Evolutionary conservation across 1,140 invertebrate genomes (phyloP).

Genomic region (Drosophila parvula): DNA sequence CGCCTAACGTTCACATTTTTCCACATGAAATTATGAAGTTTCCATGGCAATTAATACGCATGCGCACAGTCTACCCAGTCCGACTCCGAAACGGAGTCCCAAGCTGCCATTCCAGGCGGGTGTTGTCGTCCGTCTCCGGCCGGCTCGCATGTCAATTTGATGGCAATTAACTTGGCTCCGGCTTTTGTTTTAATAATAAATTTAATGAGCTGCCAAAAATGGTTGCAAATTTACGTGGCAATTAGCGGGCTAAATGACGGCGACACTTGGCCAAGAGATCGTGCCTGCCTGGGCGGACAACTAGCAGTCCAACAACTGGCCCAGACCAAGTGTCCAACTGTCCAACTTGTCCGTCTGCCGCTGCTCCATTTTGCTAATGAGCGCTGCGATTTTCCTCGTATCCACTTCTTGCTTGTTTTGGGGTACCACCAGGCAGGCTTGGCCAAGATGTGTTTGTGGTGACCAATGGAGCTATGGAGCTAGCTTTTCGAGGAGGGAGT

Average conservation of each 20-base stretch:
- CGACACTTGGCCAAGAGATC: constrained; percentile 75
- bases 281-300: constrained; percentile 44
- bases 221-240: constrained; percentile 82
- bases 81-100: constrained; percentile 8
- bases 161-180: constrained; percentile 72
- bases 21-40: constrained; percentile 81
- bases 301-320: constrained; percentile 1
- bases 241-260: constrained; percentile 72
- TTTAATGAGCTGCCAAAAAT: constrained; percentile 83
- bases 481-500: constrained; percentile 46
- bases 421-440: constrained; percentile 38
- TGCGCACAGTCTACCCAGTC: constrained; percentile 38
- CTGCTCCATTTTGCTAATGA: constrained; percentile 72
- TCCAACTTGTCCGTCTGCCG: constrained; percentile 38
- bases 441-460: constrained; percentile 30
- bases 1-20: constrained; percentile 79
- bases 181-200: constrained; percentile 78
- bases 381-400: constrained; percentile 50
- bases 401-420: constrained; percentile 11
- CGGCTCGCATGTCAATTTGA: constrained; percentile 77
- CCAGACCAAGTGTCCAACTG: constrained; percentile 17
- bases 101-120: constrained; percentile 60
- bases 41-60: constrained; percentile 80
- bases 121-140: constrained; percentile 61
- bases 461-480: background rate